phyloP scores from a whole-genome alignment of 1,140 invertebrate genomes.

The Pseudomyrmex pallidus region DNA sequence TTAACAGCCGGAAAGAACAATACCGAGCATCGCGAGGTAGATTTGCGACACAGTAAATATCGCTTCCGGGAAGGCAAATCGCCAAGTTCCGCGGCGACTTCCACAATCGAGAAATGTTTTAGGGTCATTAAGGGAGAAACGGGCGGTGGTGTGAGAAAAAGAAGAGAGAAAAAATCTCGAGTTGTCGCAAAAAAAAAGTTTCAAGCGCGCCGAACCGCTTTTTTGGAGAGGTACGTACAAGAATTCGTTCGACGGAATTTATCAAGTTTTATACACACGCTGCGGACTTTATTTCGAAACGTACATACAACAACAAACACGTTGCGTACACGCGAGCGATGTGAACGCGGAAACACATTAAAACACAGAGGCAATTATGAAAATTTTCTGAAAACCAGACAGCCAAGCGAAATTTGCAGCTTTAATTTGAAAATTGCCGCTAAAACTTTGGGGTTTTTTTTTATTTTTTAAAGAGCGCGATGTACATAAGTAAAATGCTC shows the following conservation, averaged over 20 bases:
- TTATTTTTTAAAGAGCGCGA: background rate
- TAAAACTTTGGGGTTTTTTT: too few species aligned
- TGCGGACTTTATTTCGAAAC: too few species aligned
- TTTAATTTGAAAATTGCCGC: background rate
- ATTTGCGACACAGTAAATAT: constrained; percentile 49
- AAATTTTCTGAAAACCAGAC: background rate
- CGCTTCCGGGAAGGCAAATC: constrained; percentile 26
- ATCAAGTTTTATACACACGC: too few species aligned
- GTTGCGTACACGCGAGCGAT: too few species aligned
- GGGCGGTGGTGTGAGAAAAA: background rate
- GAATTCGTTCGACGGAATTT: too few species aligned
- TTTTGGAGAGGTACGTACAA: background rate
- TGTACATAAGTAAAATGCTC: background rate
- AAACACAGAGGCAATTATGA: too few species aligned
- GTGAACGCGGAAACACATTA: too few species aligned
- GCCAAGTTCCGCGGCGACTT: constrained; percentile 12
- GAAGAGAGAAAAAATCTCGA: background rate
- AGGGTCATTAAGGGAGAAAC: background rate
- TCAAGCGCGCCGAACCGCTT: background rate
- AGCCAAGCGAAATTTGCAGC: background rate
- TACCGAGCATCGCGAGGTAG: constrained; percentile 18
- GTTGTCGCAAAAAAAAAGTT: background rate
- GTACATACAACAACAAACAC: too few species aligned
- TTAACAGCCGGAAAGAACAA: constrained; percentile 54
- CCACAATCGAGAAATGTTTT: constrained; percentile 18